Evolutionary conservation across 2,797 vertebrate genomes (phyloP).

Genomic region (Helarctos malayanus): DNA sequence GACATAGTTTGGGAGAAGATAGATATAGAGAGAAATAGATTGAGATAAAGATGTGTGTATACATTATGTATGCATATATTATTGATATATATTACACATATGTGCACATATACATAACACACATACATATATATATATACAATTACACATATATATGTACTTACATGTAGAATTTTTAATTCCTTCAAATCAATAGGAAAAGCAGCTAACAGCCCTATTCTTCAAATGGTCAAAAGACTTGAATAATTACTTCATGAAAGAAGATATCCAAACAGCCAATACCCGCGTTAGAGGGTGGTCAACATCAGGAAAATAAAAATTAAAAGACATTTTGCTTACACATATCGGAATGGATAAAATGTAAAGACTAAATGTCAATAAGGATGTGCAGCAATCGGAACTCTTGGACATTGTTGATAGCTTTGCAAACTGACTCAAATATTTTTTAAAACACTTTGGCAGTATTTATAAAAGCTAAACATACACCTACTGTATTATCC

Average conservation of each 20-base stretch:
- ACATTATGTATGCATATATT: neutral
- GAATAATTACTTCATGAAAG: neutral
- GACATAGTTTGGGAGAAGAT: neutral
- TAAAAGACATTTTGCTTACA: neutral
- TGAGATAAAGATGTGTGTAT: neutral
- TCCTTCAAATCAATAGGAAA: neutral
- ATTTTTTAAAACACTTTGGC: neutral
- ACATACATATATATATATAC: neutral
- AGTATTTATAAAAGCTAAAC: conserved; percentile 8
- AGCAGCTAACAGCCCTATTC: neutral
- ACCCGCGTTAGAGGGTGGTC: neutral
- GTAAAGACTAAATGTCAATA: neutral
- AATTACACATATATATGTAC: neutral
- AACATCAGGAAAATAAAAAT: neutral
- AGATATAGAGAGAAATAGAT: neutral
- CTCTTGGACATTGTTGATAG: neutral
- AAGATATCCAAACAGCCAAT: neutral
- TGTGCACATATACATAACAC: neutral
- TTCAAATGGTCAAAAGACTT: neutral
- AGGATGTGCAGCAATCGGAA: neutral
- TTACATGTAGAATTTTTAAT: neutral
- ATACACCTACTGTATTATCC: neutral
- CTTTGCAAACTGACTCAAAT: neutral
- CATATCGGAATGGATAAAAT: neutral
- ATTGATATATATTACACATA: too few relatives aligned